phyloP scores from a whole-genome alignment of 2,113 vertebrate species.

The Salvelinus sp. region DNA sequence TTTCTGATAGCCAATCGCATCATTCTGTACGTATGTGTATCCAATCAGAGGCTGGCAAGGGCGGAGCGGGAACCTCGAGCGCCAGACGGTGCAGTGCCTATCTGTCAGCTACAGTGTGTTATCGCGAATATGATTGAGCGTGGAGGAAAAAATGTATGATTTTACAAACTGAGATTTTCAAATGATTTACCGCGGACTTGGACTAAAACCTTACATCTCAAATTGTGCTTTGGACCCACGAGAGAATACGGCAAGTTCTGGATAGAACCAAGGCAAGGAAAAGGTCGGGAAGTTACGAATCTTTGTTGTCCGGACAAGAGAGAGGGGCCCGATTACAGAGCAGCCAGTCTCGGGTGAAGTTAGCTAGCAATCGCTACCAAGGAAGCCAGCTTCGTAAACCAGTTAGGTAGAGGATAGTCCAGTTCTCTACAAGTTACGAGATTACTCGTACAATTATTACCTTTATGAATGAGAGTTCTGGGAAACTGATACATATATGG shows the following conservation, averaged over 20 bases:
- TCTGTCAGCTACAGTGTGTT: slow-evolving; percentile 42
- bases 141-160: slow-evolving; percentile 47
- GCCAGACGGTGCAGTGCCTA: slow-evolving; percentile 5
- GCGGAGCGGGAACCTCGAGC: slow-evolving; percentile 44
- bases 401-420: neutral
- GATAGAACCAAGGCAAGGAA: neutral
- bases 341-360: slow-evolving; percentile 10
- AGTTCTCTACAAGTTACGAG: neutral
- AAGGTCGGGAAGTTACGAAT: slow-evolving; percentile 38
- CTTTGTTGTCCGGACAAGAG: slow-evolving; percentile 42
- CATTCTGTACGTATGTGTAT: accelerated
- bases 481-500: neutral
- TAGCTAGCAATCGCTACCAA: neutral
- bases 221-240: neutral
- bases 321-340: slow-evolving; percentile 53
- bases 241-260: neutral
- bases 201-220: slow-evolving; percentile 31
- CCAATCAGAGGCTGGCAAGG: slow-evolving; percentile 24
- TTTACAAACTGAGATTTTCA: slow-evolving; percentile 26
- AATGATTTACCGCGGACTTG: slow-evolving; percentile 16
- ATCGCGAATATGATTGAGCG: slow-evolving; percentile 18
- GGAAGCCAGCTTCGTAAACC: neutral
- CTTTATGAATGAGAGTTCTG: too few species aligned
- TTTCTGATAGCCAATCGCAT: slow-evolving; percentile 25
- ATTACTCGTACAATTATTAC: neutral